phyloP scores from a whole-genome alignment of 2,888 invertebrate species.

The Cerceris ruficornis region DNA sequence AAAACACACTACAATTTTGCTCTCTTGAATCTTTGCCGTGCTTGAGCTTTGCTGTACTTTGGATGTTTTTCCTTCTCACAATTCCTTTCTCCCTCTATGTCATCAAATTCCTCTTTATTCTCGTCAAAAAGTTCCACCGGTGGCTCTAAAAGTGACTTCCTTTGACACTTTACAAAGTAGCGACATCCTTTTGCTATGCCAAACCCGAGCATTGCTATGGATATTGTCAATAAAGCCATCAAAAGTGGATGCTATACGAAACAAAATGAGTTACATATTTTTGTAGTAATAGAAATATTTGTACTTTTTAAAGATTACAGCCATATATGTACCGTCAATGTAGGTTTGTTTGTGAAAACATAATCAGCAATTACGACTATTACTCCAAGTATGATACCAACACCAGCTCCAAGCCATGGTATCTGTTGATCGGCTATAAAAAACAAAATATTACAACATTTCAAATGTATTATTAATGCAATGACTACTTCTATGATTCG shows the following conservation, averaged over 20 bases:
- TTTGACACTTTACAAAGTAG: slow-evolving; percentile 83
- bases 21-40: slow-evolving; percentile 88
- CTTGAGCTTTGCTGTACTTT: slow-evolving; percentile 89
- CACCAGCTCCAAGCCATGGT: slow-evolving; percentile 89
- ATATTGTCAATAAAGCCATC: slow-evolving; percentile 88
- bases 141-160: slow-evolving; percentile 83
- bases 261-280: slow-evolving; percentile 29
- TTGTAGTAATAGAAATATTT: slow-evolving; percentile 13
- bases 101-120: slow-evolving; percentile 68
- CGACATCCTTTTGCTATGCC: slow-evolving; percentile 85
- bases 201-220: slow-evolving; percentile 87
- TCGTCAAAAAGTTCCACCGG: slow-evolving; percentile 82
- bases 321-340: slow-evolving; percentile 84
- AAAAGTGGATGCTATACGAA: slow-evolving; percentile 87
- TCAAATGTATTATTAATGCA: background rate
- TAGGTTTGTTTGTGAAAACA: slow-evolving; percentile 86
- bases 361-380: slow-evolving; percentile 87
- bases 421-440: slow-evolving; percentile 87
- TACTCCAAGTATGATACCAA: slow-evolving; percentile 88
- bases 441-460: slow-evolving; percentile 20
- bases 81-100: slow-evolving; percentile 63
- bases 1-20: slow-evolving; percentile 84
- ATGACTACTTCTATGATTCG: background rate
- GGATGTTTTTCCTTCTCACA: slow-evolving; percentile 76
- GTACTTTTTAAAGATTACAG: slow-evolving; percentile 12